These are phyloP conservation scores for Oncorhynchus gorbuscha DNA, from an alignment of 2,113 vertebrate species.

Conservation along the genomic window DNA sequence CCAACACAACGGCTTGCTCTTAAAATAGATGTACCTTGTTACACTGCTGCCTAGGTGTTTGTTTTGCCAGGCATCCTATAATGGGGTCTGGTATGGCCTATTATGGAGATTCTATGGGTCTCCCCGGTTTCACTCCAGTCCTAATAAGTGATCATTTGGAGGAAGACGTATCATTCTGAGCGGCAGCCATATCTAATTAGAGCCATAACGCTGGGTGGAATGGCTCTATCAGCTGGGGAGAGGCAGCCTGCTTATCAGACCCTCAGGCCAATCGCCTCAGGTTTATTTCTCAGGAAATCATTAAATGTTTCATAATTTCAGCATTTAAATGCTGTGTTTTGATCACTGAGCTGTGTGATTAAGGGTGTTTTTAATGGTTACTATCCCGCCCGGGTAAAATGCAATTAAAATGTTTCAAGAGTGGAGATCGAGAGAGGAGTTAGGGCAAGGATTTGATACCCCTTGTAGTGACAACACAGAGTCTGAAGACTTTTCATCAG, in stretches of 20 bases:
- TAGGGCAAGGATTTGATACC: background rate
- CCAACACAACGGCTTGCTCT: constrained; percentile 24
- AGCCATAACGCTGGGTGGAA: constrained; percentile 56
- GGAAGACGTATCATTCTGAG: constrained; percentile 50
- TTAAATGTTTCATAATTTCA: constrained; percentile 63
- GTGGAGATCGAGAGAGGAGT: background rate
- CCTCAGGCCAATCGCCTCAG: constrained; percentile 63
- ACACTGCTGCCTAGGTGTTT: constrained; percentile 42
- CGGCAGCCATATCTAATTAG: constrained; percentile 63
- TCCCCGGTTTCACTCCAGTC: constrained; percentile 39
- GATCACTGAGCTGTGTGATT: constrained; percentile 54
- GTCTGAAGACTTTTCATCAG: constrained; percentile 24
- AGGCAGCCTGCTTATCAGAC: constrained; percentile 51
- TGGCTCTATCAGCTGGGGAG: constrained; percentile 57
- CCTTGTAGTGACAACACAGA: constrained; percentile 20
- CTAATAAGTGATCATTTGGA: constrained; percentile 44
- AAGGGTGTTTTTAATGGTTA: constrained; percentile 37
- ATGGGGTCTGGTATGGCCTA: constrained; percentile 41
- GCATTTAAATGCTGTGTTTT: constrained; percentile 54
- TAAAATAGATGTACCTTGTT: constrained; percentile 63
- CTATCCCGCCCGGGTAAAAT: background rate
- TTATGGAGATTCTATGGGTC: constrained; percentile 33
- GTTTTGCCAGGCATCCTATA: constrained; percentile 54
- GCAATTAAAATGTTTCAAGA: background rate
- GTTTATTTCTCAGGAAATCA: constrained; percentile 53